phyloP scores from a whole-genome alignment of 2,888 invertebrate species.

The Eupithecia insigniata region DNA sequence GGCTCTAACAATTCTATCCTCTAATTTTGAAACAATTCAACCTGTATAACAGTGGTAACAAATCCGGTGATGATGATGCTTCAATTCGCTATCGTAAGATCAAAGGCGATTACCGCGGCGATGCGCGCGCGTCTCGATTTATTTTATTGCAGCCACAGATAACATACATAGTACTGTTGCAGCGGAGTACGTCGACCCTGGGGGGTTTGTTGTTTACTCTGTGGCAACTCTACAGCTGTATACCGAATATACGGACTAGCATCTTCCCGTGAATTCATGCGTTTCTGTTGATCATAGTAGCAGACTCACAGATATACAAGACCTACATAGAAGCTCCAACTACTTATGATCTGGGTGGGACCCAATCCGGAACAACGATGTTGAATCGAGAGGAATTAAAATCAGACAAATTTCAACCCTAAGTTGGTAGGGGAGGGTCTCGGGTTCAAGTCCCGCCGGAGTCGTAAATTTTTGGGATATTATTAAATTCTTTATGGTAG shows the following conservation, averaged over 20 bases:
- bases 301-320: conserved; percentile 16
- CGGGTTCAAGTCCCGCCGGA: too few species aligned
- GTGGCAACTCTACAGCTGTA: conserved; percentile 6
- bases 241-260: not conserved
- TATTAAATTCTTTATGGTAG: too few species aligned
- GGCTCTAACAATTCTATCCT: not conserved
- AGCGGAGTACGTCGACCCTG: conserved; percentile 14
- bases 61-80: conserved; percentile 15
- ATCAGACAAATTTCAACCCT: conserved; percentile 6
- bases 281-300: not conserved
- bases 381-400: not conserved
- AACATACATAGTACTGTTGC: conserved; percentile 3
- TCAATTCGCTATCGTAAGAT: conserved; percentile 24
- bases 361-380: not conserved
- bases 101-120: conserved; percentile 29
- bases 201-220: not conserved
- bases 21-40: not conserved
- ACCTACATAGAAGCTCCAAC: conserved; percentile 19
- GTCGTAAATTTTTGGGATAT: too few species aligned
- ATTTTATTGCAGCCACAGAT: conserved; percentile 49
- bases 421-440: too few species aligned
- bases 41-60: not conserved
- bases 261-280: not conserved
- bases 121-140: conserved; percentile 36
- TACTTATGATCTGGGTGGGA: conserved; percentile 1